A percentile compares a stretch with the other conserved stretches of the same genome.
Evolutionary conservation across 2,113 vertebrate genomes (phyloP).

Genomic region (Donacobius atricapilla): DNA sequence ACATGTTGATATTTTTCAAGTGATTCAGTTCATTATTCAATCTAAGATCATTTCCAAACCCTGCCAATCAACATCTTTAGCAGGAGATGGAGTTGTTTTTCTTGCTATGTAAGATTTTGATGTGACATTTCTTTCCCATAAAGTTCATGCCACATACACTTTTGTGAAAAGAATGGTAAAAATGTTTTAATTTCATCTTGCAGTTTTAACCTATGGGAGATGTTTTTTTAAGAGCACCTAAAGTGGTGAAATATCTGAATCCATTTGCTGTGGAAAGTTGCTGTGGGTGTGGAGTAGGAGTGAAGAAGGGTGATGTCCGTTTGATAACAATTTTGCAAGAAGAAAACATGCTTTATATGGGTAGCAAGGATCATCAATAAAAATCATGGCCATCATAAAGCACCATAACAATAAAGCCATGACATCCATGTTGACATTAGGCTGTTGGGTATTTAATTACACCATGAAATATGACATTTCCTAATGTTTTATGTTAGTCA

Average conservation of each 20-base stretch:
- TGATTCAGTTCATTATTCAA: neutral
- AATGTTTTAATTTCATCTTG: neutral
- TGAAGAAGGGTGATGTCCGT: neutral
- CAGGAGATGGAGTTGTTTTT: fast-evolving
- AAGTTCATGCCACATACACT: neutral
- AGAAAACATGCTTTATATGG: neutral
- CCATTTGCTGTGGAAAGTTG: neutral
- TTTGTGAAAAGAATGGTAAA: neutral
- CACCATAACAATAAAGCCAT: neutral
- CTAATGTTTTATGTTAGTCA: neutral
- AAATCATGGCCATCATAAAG: neutral
- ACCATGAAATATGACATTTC: neutral
- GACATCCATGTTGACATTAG: neutral
- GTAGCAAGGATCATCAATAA: neutral
- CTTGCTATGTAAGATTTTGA: neutral
- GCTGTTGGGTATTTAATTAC: neutral
- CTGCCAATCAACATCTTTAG: neutral
- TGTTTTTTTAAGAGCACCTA: neutral
- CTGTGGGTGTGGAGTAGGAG: neutral
- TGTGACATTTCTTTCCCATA: neutral
- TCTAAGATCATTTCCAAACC: neutral
- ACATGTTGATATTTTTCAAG: neutral
- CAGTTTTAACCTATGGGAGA: neutral
- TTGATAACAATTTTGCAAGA: neutral
- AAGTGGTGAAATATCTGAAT: neutral